Conservation (phyloP, 1,140 invertebrate genomes). For the Phenacoccus solenopsis region DNA sequence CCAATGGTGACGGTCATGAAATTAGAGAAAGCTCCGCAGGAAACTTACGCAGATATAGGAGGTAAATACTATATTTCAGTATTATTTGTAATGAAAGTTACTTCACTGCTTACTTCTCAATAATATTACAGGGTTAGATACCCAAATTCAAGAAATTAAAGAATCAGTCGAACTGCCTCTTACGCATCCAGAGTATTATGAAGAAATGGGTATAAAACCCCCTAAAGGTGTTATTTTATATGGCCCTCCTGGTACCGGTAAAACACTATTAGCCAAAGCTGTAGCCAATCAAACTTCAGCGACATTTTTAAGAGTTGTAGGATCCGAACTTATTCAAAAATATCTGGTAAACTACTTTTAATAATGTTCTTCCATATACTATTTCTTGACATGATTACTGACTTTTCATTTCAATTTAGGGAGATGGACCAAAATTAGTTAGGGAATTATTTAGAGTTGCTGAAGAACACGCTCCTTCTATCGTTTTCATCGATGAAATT, state of each 20-base stretch:
- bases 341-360: slow-evolving; percentile 57
- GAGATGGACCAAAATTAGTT: slow-evolving; percentile 97
- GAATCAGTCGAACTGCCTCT: slow-evolving; percentile 97
- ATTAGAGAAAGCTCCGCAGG: slow-evolving; percentile 97
- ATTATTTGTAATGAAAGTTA: slow-evolving; percentile 17
- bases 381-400: background rate
- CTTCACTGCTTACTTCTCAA: no score
- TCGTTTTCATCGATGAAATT: slow-evolving; percentile 99
- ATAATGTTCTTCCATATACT: background rate
- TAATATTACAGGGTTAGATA: no score
- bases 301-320: slow-evolving; percentile 95
- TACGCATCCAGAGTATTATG: slow-evolving; percentile 99
- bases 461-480: slow-evolving; percentile 98
- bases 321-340: slow-evolving; percentile 98
- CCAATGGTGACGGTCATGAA: slow-evolving; percentile 99
- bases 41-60: slow-evolving; percentile 99
- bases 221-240: slow-evolving; percentile 99
- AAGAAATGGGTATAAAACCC: slow-evolving; percentile 99
- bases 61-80: slow-evolving; percentile 35
- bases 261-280: slow-evolving; percentile 95
- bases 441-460: slow-evolving; percentile 95
- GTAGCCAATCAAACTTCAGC: slow-evolving; percentile 99
- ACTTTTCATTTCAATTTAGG: slow-evolving; percentile 38
- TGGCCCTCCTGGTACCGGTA: slow-evolving; percentile 95
- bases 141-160: slow-evolving; percentile 99